Percentiles rank a stretch among this genome's conserved stretches.
phyloP scores from a whole-genome alignment of 2,888 invertebrate species.

The Lymantria dispar region DNA sequence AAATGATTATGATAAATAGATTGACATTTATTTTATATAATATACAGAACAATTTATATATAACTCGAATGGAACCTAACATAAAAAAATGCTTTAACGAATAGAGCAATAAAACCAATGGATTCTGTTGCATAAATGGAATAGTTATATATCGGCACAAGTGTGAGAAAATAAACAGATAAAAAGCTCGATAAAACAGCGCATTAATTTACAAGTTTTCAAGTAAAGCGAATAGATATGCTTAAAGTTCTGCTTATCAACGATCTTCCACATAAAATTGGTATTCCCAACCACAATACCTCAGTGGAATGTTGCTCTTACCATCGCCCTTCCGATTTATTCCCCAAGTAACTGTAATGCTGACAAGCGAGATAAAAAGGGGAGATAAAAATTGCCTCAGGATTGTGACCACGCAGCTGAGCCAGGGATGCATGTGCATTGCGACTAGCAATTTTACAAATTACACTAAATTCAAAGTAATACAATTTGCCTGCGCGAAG shows the following conservation, averaged over 20 bases:
- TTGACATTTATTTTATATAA: not conserved
- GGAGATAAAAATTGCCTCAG: slow-evolving; percentile 69
- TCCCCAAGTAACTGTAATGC: slow-evolving; percentile 59
- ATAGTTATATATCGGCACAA: not conserved
- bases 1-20: too few species aligned
- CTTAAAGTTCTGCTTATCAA: slow-evolving; percentile 46
- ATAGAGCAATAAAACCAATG: not conserved
- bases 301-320: slow-evolving; percentile 42
- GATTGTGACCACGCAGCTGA: slow-evolving; percentile 67
- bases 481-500: slow-evolving; percentile 57
- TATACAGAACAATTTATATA: not conserved
- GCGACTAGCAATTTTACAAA: slow-evolving; percentile 69
- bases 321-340: slow-evolving; percentile 51
- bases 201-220: slow-evolving; percentile 32
- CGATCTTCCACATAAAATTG: slow-evolving; percentile 50
- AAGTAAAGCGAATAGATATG: slow-evolving; percentile 29
- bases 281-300: slow-evolving; percentile 50
- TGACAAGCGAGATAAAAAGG: slow-evolving; percentile 49
- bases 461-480: slow-evolving; percentile 67
- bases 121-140: not conserved
- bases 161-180: not conserved
- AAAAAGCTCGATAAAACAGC: not conserved
- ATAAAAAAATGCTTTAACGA: too few species aligned
- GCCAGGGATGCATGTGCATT: slow-evolving; percentile 68
- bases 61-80: too few species aligned